These are phyloP conservation scores for Caenorhabditis sp. DNA, from an alignment of 2,888 invertebrate genomes.

Conservation along the genomic window DNA sequence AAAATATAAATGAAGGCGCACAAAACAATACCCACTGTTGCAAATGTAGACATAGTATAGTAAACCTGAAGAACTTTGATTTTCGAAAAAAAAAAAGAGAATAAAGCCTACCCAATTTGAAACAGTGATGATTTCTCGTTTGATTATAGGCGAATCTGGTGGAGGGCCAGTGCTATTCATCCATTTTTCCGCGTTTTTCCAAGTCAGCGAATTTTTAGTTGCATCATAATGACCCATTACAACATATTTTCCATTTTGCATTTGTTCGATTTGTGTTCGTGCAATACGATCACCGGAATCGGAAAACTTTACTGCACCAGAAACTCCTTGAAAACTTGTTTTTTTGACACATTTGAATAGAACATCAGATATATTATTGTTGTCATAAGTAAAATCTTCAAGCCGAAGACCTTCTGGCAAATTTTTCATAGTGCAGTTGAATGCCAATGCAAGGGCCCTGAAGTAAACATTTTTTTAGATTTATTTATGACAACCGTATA, in stretches of 20 bases:
- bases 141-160: constrained; percentile 66
- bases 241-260: constrained; percentile 88
- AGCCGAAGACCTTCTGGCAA: constrained; percentile 83
- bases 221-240: constrained; percentile 95
- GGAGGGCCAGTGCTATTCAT: constrained; percentile 61
- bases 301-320: constrained; percentile 95
- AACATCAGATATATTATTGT: constrained; percentile 90
- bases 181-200: constrained; percentile 83
- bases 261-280: constrained; percentile 95
- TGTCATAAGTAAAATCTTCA: constrained; percentile 94
- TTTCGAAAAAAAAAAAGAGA: background rate
- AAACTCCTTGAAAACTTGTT: constrained; percentile 96
- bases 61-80: constrained; percentile 76
- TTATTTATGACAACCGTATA: too few species aligned
- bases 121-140: constrained; percentile 61
- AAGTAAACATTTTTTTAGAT: too few species aligned
- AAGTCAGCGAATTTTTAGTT: constrained; percentile 91
- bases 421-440: constrained; percentile 93
- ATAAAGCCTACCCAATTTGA: constrained; percentile 48
- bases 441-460: constrained; percentile 88
- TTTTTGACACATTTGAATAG: constrained; percentile 97
- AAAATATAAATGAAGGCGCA: constrained; percentile 87
- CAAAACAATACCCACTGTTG: constrained; percentile 85
- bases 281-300: constrained; percentile 95
- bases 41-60: constrained; percentile 89